phyloP scores from a whole-genome alignment of 2,888 invertebrate genomes.

The Ornithoptera priamus region DNA sequence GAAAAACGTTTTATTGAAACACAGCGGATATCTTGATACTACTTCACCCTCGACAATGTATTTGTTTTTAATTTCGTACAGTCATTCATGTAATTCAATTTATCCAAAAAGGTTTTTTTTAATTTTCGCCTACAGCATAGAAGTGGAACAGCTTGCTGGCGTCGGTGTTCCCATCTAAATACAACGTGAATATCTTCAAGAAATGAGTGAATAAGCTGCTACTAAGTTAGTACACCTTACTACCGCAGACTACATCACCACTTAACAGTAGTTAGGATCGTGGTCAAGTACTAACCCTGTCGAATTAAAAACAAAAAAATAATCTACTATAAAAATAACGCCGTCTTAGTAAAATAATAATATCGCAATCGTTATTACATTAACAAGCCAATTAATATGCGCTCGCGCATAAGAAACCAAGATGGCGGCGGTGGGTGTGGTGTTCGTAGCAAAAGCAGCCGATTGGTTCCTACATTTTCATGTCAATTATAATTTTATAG shows the following conservation, averaged over 20 bases:
- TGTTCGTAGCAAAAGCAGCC: conserved; percentile 47
- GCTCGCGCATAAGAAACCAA: conserved; percentile 56
- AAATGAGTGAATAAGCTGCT: no score
- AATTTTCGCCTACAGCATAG: not conserved
- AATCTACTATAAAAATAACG: not conserved
- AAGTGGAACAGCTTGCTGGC: no score
- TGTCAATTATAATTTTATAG: conserved; percentile 50
- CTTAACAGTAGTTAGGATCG: no score
- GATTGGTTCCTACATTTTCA: conserved; percentile 56
- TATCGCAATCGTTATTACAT: conserved; percentile 29
- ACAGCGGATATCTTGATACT: conserved; percentile 35
- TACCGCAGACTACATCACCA: no score
- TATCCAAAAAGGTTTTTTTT: not conserved
- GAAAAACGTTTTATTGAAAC: conserved; percentile 46
- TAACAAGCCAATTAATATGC: conserved; percentile 57
- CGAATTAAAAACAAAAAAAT: no score
- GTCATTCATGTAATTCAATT: not conserved
- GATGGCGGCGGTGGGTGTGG: conserved; percentile 74
- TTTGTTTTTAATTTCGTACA: conserved; percentile 16
- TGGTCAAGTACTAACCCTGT: no score
- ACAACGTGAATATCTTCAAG: no score
- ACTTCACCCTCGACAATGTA: conserved; percentile 24
- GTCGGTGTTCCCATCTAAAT: no score
- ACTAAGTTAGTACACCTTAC: no score
- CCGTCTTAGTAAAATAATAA: not conserved